These are phyloP conservation scores for Platysternon megacephalum DNA, from an alignment of 2,113 vertebrate genomes.

Conservation along the genomic window DNA sequence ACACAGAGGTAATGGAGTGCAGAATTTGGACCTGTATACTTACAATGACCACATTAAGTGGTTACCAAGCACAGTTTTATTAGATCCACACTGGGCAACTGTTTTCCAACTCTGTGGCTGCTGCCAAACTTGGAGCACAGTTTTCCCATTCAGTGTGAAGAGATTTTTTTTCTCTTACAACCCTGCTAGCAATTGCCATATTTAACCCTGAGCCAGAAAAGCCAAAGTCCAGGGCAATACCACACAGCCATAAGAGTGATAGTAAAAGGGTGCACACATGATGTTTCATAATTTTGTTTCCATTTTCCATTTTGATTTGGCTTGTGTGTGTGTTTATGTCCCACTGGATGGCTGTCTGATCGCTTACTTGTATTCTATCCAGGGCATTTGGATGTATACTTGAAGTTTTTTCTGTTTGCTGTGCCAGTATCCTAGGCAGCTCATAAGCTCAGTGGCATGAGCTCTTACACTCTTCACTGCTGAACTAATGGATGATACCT, in stretches of 20 bases:
- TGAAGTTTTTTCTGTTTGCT: not conserved
- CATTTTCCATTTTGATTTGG: not conserved
- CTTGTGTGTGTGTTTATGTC: not conserved
- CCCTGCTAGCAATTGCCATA: not conserved
- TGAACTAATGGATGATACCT: not conserved
- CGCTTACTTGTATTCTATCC: not conserved
- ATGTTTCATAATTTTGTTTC: not conserved
- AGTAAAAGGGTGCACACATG: not conserved
- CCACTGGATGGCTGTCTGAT: not conserved
- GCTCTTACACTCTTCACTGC: not conserved
- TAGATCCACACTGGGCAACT: not conserved
- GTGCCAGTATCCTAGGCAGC: not conserved
- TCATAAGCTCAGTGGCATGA: not conserved
- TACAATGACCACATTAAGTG: rapidly evolving
- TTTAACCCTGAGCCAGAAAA: not conserved
- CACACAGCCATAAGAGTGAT: not conserved
- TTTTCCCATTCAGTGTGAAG: not conserved
- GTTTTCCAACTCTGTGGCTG: not conserved
- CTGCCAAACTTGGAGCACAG: not conserved
- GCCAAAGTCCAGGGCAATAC: not conserved
- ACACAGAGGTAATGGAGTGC: not conserved
- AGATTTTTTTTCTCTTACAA: not conserved
- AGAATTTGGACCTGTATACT: rapidly evolving
- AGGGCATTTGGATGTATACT: not conserved
- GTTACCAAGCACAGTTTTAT: rapidly evolving